These are phyloP conservation scores for Psilanteris sp. DNA, from an alignment of 1,140 invertebrate species.

Conservation along the genomic window DNA sequence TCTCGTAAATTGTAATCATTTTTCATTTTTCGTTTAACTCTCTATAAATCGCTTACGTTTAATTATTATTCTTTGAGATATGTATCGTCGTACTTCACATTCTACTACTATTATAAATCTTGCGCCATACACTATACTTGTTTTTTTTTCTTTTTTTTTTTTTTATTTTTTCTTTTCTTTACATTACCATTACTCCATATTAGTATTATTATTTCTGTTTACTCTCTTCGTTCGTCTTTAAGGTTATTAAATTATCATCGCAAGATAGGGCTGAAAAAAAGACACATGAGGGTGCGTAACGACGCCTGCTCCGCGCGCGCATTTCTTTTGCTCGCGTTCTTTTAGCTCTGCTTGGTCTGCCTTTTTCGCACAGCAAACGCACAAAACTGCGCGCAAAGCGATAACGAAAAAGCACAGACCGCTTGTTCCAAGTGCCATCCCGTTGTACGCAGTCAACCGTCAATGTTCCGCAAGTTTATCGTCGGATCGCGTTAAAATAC, in stretches of 20 bases:
- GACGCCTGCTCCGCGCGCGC: slow-evolving; percentile 34
- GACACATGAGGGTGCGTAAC: not conserved
- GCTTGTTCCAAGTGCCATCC: slow-evolving; percentile 7
- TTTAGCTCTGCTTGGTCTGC: too few species aligned
- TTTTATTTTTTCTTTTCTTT: slow-evolving; percentile 1
- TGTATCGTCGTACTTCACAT: slow-evolving; percentile 78
- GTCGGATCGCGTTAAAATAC: slow-evolving; percentile 2
- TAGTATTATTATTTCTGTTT: slow-evolving; percentile 14
- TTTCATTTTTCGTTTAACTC: slow-evolving; percentile 49
- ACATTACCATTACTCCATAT: slow-evolving; percentile 14
- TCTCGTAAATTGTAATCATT: slow-evolving; percentile 20
- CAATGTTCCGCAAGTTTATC: not conserved
- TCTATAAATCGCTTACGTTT: slow-evolving; percentile 76
- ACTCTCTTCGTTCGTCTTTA: not conserved
- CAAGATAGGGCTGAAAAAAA: slow-evolving; percentile 30
- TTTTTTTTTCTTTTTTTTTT: slow-evolving; percentile 26
- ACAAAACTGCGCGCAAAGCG: too few species aligned
- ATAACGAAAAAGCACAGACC: too few species aligned
- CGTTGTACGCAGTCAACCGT: slow-evolving; percentile 19
- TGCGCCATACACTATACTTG: slow-evolving; percentile 55
- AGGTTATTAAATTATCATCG: too few species aligned
- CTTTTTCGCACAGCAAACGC: too few species aligned
- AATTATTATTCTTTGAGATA: slow-evolving; percentile 81
- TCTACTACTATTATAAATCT: slow-evolving; percentile 60
- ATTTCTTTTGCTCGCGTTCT: too few species aligned